These are phyloP conservation scores for Thermophis baileyi DNA, from an alignment of 2,113 vertebrate species.

Conservation along the genomic window DNA sequence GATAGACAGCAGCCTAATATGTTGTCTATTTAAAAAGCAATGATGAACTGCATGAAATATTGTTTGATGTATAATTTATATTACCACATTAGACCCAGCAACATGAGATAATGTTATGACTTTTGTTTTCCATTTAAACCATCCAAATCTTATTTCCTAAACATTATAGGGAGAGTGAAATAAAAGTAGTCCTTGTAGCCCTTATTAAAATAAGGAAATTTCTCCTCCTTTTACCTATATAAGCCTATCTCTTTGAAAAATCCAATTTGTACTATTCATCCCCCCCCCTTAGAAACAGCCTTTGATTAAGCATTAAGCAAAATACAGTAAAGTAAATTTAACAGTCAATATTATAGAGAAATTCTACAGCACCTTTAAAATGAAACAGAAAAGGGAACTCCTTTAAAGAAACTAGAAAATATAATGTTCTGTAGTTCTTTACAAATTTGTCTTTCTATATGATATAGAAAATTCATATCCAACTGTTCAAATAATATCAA, in stretches of 20 bases:
- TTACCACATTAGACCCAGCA: not conserved
- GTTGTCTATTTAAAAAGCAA: not conserved
- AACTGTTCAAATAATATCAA: not conserved
- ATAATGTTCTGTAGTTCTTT: not conserved
- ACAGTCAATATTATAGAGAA: not conserved
- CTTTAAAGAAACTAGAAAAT: not conserved
- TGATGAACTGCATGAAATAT: not conserved
- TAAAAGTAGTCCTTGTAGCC: not conserved
- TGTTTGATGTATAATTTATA: not conserved
- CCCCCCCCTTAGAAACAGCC: not conserved
- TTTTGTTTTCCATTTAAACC: not conserved
- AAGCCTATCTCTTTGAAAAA: constrained; percentile 18
- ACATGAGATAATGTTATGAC: not conserved
- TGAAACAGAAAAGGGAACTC: not conserved
- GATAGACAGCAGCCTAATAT: not conserved
- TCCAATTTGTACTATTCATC: not conserved
- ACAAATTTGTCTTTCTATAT: not conserved
- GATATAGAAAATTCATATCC: not conserved
- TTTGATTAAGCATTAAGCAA: not conserved
- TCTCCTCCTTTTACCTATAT: not conserved
- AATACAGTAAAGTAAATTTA: not conserved
- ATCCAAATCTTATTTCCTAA: not conserved
- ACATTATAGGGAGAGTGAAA: not conserved
- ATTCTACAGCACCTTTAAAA: not conserved
- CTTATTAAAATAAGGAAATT: not conserved